Conservation (phyloP, 2,797 vertebrate genomes). For the Pantherophis alleghaniensis region DNA sequence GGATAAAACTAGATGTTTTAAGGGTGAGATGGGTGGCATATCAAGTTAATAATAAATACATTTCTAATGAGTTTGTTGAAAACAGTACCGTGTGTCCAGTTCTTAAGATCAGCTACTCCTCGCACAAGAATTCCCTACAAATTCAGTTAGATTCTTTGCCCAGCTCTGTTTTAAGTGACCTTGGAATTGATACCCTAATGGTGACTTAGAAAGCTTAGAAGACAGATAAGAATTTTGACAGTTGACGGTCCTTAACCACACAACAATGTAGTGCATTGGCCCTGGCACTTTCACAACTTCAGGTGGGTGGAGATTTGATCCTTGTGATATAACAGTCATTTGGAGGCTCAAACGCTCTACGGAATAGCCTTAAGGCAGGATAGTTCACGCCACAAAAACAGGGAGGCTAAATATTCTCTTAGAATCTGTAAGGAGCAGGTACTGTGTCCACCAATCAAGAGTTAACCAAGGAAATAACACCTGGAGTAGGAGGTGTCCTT, state of each 20-base stretch:
- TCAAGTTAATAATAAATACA: neutral
- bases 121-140: neutral
- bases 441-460: neutral
- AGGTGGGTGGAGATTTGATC: neutral
- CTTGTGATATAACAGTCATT: neutral
- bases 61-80: neutral
- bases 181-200: neutral
- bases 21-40: neutral
- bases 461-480: neutral
- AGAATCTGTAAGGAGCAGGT: neutral
- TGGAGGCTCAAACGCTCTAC: neutral
- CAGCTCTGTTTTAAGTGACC: neutral
- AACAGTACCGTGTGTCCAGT: neutral
- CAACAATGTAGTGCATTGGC: neutral
- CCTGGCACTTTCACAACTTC: neutral
- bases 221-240: neutral
- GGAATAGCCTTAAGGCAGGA: neutral
- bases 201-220: neutral
- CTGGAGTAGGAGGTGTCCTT: neutral
- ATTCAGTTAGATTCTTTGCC: neutral
- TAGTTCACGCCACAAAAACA: neutral
- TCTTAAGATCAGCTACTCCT: neutral
- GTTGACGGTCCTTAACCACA: neutral
- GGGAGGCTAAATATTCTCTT: neutral
- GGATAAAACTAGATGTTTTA: neutral